Conservation (phyloP, 2,888 invertebrate species). For the Sympetrum striolatum region DNA sequence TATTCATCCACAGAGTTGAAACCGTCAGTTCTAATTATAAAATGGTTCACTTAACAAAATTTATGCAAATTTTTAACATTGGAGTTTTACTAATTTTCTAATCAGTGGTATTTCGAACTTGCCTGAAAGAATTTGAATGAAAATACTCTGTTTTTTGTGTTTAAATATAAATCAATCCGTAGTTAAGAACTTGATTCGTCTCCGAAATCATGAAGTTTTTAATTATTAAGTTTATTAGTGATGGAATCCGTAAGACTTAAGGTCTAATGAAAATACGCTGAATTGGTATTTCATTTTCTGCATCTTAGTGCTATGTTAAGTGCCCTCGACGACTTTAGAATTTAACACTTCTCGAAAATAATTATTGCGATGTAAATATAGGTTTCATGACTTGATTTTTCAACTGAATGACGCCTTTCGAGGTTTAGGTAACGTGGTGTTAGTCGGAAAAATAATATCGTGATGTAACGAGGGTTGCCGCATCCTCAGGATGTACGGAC, state of each 20-base stretch:
- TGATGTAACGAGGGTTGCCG: constrained; percentile 24
- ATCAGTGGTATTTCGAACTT: no score
- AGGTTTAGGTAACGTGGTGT: constrained; percentile 30
- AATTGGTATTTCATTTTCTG: not conserved
- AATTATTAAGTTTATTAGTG: no score
- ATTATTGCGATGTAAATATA: not conserved
- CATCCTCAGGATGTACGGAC: constrained; percentile 46
- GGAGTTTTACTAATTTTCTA: no score
- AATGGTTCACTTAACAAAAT: no score
- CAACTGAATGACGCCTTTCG: not conserved
- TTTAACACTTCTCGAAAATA: not conserved
- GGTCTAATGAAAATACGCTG: not conserved
- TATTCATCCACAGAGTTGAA: not conserved
- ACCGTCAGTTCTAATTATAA: no score
- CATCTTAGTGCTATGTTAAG: not conserved
- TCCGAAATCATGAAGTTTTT: no score
- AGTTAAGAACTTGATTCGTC: no score
- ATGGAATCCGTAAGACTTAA: no score
- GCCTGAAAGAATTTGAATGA: no score
- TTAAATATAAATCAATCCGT: no score
- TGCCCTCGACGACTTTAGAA: not conserved
- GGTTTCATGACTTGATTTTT: not conserved
- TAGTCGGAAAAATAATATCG: constrained; percentile 51
- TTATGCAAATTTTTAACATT: no score
- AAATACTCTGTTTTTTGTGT: no score